Percentiles rank a stretch among this genome's conserved stretches.
These are phyloP conservation scores for Synaphobranchus kaupii DNA, from an alignment of 2,797 vertebrate species.

Conservation along the genomic window DNA sequence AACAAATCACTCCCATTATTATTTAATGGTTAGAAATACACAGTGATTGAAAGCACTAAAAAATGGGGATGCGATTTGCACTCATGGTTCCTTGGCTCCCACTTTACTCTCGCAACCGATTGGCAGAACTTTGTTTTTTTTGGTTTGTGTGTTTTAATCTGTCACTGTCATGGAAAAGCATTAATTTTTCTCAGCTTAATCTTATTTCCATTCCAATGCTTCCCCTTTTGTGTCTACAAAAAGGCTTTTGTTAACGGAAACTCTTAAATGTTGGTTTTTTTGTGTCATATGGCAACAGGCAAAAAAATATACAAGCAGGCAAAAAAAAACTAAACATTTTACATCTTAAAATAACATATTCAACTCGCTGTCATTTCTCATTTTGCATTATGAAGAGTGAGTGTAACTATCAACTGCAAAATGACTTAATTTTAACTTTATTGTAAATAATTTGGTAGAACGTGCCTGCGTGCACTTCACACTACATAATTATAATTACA, in stretches of 20 bases:
- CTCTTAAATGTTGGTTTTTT: not conserved
- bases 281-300: not conserved
- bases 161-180: not conserved
- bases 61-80: not conserved
- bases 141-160: not conserved
- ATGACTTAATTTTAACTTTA: too few species aligned
- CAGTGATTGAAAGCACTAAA: slow-evolving; percentile 1
- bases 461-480: too few species aligned
- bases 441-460: too few species aligned
- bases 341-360: too few species aligned
- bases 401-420: too few species aligned
- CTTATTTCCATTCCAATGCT: not conserved
- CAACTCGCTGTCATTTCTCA: too few species aligned
- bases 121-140: not conserved
- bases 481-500: not conserved
- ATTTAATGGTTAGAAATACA: slow-evolving; percentile 14
- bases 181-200: not conserved
- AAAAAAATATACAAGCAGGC: not conserved
- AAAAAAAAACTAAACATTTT: too few species aligned
- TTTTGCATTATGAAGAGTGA: too few species aligned
- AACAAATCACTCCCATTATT: slow-evolving; percentile 17
- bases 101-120: not conserved
- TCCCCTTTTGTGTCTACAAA: not conserved
- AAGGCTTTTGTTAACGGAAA: not conserved
- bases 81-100: slow-evolving; percentile 6